Evolutionary conservation across 2,797 vertebrate species (phyloP), one percentile per base, ranked within the genome.

Genomic region (Phaenicophaeus curvirostris): DNA sequence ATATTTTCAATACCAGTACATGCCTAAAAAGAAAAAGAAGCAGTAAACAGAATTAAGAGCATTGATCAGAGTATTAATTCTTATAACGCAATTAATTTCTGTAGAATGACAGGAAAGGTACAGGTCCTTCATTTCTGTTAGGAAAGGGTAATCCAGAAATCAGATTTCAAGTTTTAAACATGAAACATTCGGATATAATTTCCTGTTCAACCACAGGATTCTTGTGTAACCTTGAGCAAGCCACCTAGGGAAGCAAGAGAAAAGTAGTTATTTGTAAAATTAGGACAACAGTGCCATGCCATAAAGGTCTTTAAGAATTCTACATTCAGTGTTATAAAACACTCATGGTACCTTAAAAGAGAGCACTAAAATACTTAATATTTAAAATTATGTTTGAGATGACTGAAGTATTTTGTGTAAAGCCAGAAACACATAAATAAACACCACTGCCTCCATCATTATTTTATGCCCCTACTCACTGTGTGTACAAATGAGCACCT

Each of bases 1-100:
- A 99, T 99, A 98, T 99, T 99, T 98, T 99, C 99, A 97, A 99
- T 99, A 97, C 99, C 99, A 96, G 99, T 99, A 98, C 99, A 99
- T 59, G 99, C 99, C 99, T 99, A 82, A 97, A 98, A 96, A 96
- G 53, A 91, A 89, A 92, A 94, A 96, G 67, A 91, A 93, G 57
- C 54, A 86, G 44, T 85, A 85, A 94, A 85, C 13, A 73, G 59
- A 79, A 91, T 91, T 93, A 82, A 78, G 93, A 93, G 54, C 69
- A 89, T 63, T 95, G 87, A 84, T 89, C 85, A 76, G 48, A 53
- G 31, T 51, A 57, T 57, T 61, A 85, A 69, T 33, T 67, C 10
- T 69, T 63, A 46, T 6, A 82, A 93, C 44, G 61, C 18, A 73
- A 37, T 69, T 83, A 2, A 68, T 59, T 84, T 67, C 76, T 75